Percentiles rank a stretch among this genome's conserved stretches.
These are phyloP conservation scores for Leptosomus discolor DNA, from an alignment of 2,113 vertebrate genomes.

Conservation along the genomic window DNA sequence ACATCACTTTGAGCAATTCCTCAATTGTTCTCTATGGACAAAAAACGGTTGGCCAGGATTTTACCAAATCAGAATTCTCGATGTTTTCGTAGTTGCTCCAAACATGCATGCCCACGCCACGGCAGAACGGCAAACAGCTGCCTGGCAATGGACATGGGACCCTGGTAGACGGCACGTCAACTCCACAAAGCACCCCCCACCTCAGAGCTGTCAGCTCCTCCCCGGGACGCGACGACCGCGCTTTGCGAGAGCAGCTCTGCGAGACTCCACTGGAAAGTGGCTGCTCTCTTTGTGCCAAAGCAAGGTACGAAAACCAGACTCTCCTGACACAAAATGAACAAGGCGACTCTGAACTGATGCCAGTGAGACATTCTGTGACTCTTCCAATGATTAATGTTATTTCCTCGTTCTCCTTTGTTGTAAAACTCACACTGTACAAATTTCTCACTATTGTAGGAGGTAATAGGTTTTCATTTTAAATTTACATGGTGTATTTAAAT, in stretches of 20 bases:
- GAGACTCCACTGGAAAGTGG: not conserved
- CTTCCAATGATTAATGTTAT: not conserved
- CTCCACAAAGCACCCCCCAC: not conserved
- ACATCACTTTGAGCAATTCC: not conserved
- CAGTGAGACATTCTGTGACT: not conserved
- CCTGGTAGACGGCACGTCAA: not conserved
- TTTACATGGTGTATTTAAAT: not conserved
- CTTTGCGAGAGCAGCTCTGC: not conserved
- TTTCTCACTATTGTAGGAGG: not conserved
- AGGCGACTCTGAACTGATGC: not conserved
- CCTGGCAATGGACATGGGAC: not conserved
- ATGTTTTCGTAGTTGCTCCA: not conserved
- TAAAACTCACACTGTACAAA: not conserved
- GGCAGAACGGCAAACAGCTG: not conserved
- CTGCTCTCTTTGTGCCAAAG: not conserved
- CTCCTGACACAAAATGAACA: not conserved
- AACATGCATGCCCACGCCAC: rapidly evolving
- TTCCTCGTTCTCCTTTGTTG: not conserved
- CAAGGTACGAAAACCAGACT: not conserved
- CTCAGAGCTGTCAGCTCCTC: not conserved
- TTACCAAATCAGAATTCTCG: not conserved
- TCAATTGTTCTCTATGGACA: not conserved
- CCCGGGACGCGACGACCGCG: not conserved
- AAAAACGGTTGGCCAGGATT: not conserved
- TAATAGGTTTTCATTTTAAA: not conserved